These are phyloP conservation scores for Sterrhoptilus dennistouni DNA, from an alignment of 2,113 vertebrate genomes.

Conservation along the genomic window DNA sequence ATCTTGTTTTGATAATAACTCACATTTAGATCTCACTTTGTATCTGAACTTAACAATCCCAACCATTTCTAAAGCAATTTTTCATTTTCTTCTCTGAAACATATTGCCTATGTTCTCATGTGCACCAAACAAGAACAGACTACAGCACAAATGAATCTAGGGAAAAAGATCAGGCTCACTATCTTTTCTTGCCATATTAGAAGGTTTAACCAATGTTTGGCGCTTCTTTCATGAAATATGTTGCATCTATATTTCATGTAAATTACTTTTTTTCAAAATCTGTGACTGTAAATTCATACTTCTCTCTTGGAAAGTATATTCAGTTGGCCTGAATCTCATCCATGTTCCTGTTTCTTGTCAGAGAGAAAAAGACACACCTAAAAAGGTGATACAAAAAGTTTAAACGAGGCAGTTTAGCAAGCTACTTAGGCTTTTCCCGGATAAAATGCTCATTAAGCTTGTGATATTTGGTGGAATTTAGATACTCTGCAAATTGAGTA, in stretches of 20 bases:
- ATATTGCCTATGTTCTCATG: background rate
- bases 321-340: background rate
- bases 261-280: background rate
- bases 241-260: background rate
- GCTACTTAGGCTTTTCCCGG: background rate
- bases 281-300: background rate
- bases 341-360: background rate
- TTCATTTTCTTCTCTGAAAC: background rate
- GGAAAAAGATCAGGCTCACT: background rate
- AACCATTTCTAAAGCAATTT: background rate
- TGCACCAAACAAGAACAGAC: background rate
- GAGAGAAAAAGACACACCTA: background rate
- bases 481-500: background rate
- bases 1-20: background rate
- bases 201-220: background rate
- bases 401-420: background rate
- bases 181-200: background rate
- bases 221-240: background rate
- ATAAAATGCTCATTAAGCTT: background rate
- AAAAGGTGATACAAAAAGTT: background rate
- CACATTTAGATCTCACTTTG: background rate
- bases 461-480: background rate
- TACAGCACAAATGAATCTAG: background rate
- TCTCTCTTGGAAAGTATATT: background rate
- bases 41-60: background rate